Percentiles rank a stretch among this genome's conserved stretches.
phyloP scores from a whole-genome alignment of 2,113 vertebrate genomes.

The Euleptes europaea region DNA sequence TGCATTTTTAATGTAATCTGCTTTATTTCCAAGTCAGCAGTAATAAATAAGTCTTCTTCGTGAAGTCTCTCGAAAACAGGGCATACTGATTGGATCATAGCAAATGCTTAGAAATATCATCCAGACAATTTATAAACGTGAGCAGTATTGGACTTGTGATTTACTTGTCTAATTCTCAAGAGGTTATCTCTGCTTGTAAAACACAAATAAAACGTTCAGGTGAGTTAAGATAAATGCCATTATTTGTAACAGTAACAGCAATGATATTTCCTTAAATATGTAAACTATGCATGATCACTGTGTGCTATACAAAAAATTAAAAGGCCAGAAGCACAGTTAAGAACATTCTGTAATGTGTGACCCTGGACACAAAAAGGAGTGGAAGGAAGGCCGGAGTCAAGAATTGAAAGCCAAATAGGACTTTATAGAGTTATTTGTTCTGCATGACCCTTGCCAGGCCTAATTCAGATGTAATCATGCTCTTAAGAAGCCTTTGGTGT shows the following conservation, averaged over 20 bases:
- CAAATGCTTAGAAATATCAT: no score
- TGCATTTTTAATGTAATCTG: constrained; percentile 48
- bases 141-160: background rate
- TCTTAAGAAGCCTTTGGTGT: no score
- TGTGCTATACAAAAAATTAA: no score
- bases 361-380: background rate
- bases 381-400: background rate
- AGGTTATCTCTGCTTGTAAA: background rate
- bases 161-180: background rate
- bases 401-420: no score
- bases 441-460: no score
- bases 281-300: no score
- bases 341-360: no score
- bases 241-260: no score
- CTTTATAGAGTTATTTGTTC: no score
- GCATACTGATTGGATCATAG: constrained; percentile 7
- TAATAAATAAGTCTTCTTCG: constrained; percentile 54
- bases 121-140: no score
- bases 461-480: no score
- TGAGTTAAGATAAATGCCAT: background rate
- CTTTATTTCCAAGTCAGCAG: constrained; percentile 35
- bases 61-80: constrained; percentile 11
- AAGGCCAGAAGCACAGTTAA: background rate
- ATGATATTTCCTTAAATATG: no score
- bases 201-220: constrained; percentile 8